Evolutionary conservation across 2,888 invertebrate species (phyloP), one percentile per base, ranked within the genome.

Genomic region (Onthophagus sagittarius): DNA sequence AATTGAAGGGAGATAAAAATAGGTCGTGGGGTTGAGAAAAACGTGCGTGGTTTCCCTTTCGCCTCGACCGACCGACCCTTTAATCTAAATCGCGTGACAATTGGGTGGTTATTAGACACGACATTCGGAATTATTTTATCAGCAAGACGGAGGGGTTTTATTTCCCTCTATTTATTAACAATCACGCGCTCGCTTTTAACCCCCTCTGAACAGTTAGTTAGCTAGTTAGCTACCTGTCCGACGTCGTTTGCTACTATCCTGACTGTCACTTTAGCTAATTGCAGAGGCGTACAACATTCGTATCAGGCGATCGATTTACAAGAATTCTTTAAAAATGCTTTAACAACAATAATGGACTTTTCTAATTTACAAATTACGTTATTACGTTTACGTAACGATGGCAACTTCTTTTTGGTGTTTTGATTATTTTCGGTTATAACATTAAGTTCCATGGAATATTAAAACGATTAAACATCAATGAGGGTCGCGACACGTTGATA

Each of bases 121-220:
- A 86, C 86, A 85, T 85, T 83, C 82, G 82, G 82, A 85, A 85
- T 85, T 86, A 85, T 85, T 85, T 85, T 86, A 86, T 85, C 86
- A 85, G 84, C 82, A 80, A 83, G 84, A 83, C 83, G 83, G 83
- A 84, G 84, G 85, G 84, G 85, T 84, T 84, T 85, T 84, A 85
- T 85, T 85, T 86, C 85, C 85, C 85, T 84, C 84, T 82, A 84
- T 85, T 85, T 84, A 84, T 85, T 85, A 84, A 84, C 83, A 83
- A 85, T 84, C 84, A 84, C 84, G 85, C 82, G 80, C 83, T 81
- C 84, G 84, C 83, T 84, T 84, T 23, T 23, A 23, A 23, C 83
- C 84, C 83, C 83, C 83, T 82, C 82, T 83, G 83, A 83, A 83
- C 84, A 83, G 83, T 84, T 84, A 84, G 84, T 84, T 84, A 83